Evolutionary conservation across 2,113 vertebrate genomes (phyloP), one percentile per base, ranked within the genome.

Genomic region (Podocnemis expansa): DNA sequence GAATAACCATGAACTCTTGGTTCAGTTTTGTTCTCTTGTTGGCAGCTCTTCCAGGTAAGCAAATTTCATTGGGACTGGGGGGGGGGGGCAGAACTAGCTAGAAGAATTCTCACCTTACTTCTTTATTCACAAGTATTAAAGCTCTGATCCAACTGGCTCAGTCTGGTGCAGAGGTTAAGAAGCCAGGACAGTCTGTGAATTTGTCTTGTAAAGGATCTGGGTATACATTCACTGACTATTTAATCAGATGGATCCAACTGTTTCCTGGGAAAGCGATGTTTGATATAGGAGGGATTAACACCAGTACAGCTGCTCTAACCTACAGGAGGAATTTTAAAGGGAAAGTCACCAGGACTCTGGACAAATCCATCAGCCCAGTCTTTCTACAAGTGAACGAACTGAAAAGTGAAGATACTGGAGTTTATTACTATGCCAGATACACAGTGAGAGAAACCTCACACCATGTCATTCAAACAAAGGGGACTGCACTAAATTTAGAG

Each of bases 151-250:
- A 75, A 17, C 25, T 89, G 73, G 67, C 70, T 31, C 60, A 89
- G 47, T 73, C 90, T 51, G 79, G 70, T 16, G 60, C 84, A 67
- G 78, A 34, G 25, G 31, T 87, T 49, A 80, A 82, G 51, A 88
- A 83, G 54, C 85, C 85, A 11, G 70, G 82, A 82, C 79, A 87
- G 31, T 92, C 80, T 4, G 43, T 92, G 41, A 89, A 75, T 80
- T 24, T 94, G 19, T 49, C 90, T 80, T 94, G 93, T 75, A 92
- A 85, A 87, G 67, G 75, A 8, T 92, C 93, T 8, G 87, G 93
- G 43, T 90, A 80, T 31, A 84, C 82, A 16, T 92, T 91, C 38
- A 83, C 47, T 29, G 13, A 29, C 49, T 47, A 45, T 7, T 16
- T 14, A 3, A 92, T 94, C 45, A 17, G 3, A 47, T 91, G 94